Percentiles rank a stretch among this genome's conserved stretches.
Evolutionary conservation across 1,140 invertebrate genomes (phyloP).

Genomic region (Zaprionus inermis): DNA sequence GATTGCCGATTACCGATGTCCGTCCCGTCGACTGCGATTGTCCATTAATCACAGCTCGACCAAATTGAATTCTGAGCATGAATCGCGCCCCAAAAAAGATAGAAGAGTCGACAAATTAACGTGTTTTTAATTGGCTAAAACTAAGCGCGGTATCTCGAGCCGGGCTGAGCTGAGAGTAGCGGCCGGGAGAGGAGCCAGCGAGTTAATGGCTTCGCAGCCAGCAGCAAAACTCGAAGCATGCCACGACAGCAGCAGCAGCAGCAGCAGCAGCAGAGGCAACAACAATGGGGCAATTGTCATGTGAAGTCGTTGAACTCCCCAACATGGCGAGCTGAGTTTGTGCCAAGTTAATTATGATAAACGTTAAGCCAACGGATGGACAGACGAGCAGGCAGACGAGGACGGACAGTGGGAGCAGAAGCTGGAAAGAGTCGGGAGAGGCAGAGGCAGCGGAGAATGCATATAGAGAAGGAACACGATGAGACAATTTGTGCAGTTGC

Average conservation of each 20-base stretch:
- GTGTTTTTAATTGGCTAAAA: conserved; percentile 73
- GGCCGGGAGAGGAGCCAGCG: background rate
- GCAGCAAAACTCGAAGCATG: conserved; percentile 28
- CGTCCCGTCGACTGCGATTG: conserved; percentile 7
- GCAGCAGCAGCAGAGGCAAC: conserved; percentile 23
- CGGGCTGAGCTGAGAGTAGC: conserved; percentile 18
- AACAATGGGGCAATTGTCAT: conserved; percentile 75
- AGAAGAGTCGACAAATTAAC: conserved; percentile 76
- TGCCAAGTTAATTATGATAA: conserved; percentile 53
- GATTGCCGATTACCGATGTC: background rate
- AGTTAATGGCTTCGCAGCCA: conserved; percentile 9
- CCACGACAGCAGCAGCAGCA: conserved; percentile 33
- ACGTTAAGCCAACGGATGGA: conserved; percentile 9
- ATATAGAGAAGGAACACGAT: background rate
- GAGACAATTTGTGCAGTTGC: background rate
- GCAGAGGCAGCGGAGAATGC: background rate
- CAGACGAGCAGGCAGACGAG: background rate
- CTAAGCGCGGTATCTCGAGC: conserved; percentile 26
- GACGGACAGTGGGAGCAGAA: too few relatives aligned
- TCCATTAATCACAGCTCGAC: conserved; percentile 69
- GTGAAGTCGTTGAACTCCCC: conserved; percentile 69
- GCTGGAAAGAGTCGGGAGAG: too few relatives aligned
- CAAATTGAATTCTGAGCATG: conserved; percentile 70
- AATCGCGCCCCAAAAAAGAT: conserved; percentile 24
- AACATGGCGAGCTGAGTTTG: conserved; percentile 26